Evolutionary conservation across 35 echinoderm and acorn worm species (phyloP).

Genomic region (Ophioderma brevispina): DNA sequence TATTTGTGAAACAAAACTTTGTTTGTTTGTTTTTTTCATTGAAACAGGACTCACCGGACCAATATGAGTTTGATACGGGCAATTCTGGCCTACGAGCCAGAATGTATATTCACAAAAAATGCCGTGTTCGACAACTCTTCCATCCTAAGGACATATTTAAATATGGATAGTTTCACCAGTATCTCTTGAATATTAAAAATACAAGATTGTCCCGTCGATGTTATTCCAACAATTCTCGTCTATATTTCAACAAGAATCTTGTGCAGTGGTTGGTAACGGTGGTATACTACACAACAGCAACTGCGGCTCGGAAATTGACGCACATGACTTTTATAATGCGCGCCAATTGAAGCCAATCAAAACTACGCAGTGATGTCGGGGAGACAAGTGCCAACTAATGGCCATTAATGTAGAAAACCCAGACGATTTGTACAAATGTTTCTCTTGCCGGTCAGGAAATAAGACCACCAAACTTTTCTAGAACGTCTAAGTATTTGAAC

Average conservation of each 20-base stretch:
- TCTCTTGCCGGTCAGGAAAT: constrained; percentile 12
- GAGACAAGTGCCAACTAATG: constrained; percentile 24
- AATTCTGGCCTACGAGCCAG: not conserved
- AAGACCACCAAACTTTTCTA: constrained; percentile 38
- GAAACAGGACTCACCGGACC: not conserved
- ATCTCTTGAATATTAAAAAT: not conserved
- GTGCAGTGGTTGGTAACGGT: constrained; percentile 71
- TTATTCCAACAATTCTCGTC: constrained; percentile 47
- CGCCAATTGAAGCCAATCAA: constrained; percentile 43
- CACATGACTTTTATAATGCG: constrained; percentile 69
- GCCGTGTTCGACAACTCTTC: not conserved
- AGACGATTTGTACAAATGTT: constrained; percentile 33
- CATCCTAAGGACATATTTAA: not conserved
- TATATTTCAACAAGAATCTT: constrained; percentile 18
- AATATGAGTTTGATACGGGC: not conserved
- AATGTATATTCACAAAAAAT: not conserved
- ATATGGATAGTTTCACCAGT: not conserved
- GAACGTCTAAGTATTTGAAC: constrained; percentile 50
- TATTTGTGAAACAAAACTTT: no score
- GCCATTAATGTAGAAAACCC: constrained; percentile 51
- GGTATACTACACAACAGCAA: constrained; percentile 46
- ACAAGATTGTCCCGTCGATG: constrained; percentile 30
- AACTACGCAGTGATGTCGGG: constrained; percentile 55
- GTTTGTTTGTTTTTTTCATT: no score
- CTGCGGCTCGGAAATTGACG: constrained; percentile 59